Evolutionary conservation across 2,888 invertebrate species (phyloP), one percentile per base, ranked within the genome.

Genomic region (Pristionchus entomophagus): DNA sequence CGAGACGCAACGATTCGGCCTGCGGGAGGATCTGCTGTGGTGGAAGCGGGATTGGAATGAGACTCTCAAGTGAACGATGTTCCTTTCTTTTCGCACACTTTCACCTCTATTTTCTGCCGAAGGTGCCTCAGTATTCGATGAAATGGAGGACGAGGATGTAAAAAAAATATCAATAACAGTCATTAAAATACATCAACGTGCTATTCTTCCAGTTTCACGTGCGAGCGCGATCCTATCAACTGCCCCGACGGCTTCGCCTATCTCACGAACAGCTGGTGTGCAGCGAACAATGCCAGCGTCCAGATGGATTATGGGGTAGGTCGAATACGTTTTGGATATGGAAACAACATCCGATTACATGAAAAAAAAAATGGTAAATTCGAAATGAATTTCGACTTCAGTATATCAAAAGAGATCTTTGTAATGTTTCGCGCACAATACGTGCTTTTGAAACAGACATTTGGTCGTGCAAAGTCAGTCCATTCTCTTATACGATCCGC

Each of bases 261-360:
- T 32, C 69, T 69, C 8, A 69, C 69, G 22, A 41, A 69, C 41
- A n/a, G 0, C 69, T 69, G 32, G 45, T 45, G 45, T 10, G 45
- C 14, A 45, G 3, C 22, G 5, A 69, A 38, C 69, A 69, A 69
- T 38, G 38, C 41, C 14, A 69, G 38, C 0, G 69, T 41, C 1
- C 35, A 38, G 41, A 69, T 69, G 69, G 69, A 69, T n/a, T 69
- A 69, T 41, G 69, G 69, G n/a, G 69, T 69, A 5, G 6, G 69
- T 69, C 6, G 14, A 65, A n/a, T n/a, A n/a, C n/a, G n/a, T n/a
- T n/a, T n/a, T n/a, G n/a, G n/a, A n/a, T n/a, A n/a, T n/a, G n/a
- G n/a, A n/a, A n/a, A n/a, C n/a, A n/a, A n/a, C n/a, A n/a, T n/a
- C n/a, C n/a, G n/a, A n/a, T n/a, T n/a, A n/a, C n/a, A n/a, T n/a